Evolutionary conservation across 2,113 vertebrate species (phyloP), one percentile per base, ranked within the genome.

Genomic region (Tyto alba): DNA sequence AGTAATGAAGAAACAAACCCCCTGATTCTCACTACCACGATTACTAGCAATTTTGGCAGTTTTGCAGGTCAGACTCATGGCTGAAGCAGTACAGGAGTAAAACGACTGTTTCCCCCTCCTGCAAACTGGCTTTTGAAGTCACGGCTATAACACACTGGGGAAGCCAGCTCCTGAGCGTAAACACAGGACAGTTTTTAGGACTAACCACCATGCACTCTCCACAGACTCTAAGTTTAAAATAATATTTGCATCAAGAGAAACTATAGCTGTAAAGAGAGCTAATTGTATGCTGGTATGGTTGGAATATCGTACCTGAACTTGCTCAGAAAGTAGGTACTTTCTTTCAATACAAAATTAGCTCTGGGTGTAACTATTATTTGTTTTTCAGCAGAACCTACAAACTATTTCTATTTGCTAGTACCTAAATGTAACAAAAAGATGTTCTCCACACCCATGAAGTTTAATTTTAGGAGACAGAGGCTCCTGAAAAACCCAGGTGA

Each of bases 391-490:
- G 76, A 90, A 95, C 52, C 77, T 91, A 78, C 43, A 68, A 96
- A 91, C 80, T 81, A 89, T 72, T 89, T 93, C 80, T 89, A 89
- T 78, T 95, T 94, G 62, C 56, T 68, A 75, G 80, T 52, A 87
- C 25, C 57, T 85, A 97, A 96, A 94, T 93, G 93, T 81, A 89
- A 96, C 94, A 97, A 93, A 91, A 93, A 92, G 64, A 92, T 89
- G 91, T 64, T 57, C 76, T 95, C 94, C 94, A 92, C 96, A 95
- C 95, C 95, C 95, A 97, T 81, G 11, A 75, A 72, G 73, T 91
- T 87, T 95, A 69, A 96, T 94, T 97, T 95, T 96, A 94, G 96
- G 15, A 87, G 21, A 9, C 55, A 83, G 45, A 90, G 72, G 53
- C 64, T 92, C 60, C 87, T 85, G 85, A 95, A 94, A 94, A 90